Percentiles rank a stretch among this genome's conserved stretches.
These are phyloP conservation scores for Spheniscus humboldti DNA, from an alignment of 2,797 vertebrate genomes.

Conservation along the genomic window DNA sequence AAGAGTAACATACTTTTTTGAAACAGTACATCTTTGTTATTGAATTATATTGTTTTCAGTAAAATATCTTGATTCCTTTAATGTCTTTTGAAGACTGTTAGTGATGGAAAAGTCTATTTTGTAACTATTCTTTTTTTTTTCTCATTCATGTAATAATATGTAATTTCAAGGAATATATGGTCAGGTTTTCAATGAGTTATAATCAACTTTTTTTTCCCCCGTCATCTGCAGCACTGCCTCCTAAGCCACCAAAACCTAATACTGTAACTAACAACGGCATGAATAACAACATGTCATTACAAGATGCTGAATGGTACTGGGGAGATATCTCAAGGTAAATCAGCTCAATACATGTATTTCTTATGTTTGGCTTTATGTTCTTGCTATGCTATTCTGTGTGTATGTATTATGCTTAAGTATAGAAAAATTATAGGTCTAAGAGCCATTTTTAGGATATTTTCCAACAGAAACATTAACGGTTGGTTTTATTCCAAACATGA, in stretches of 20 bases:
- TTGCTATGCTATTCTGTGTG: not conserved
- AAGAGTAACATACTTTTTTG: not conserved
- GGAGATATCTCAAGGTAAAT: slow-evolving; percentile 94
- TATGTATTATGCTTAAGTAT: not conserved
- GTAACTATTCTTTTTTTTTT: not conserved
- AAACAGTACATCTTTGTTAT: not conserved
- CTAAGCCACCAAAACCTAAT: slow-evolving; percentile 92
- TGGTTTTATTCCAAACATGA: slow-evolving; percentile 41
- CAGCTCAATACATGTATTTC: not conserved
- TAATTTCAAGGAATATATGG: not conserved
- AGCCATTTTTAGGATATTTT: slow-evolving; percentile 40
- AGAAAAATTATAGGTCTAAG: not conserved
- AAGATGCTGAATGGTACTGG: slow-evolving; percentile 99
- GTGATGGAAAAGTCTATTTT: not conserved
- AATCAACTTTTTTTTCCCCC: not conserved
- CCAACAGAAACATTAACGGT: slow-evolving; percentile 28
- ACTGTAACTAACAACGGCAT: slow-evolving; percentile 93
- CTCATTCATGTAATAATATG: not conserved
- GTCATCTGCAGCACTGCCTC: slow-evolving; percentile 89
- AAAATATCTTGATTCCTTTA: not conserved
- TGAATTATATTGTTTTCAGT: not conserved
- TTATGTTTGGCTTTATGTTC: not conserved
- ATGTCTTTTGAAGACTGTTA: not conserved
- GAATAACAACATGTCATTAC: slow-evolving; percentile 98
- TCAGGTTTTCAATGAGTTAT: not conserved